These are phyloP conservation scores for Podarcis muralis DNA, from an alignment of 2,113 vertebrate genomes.

Conservation along the genomic window DNA sequence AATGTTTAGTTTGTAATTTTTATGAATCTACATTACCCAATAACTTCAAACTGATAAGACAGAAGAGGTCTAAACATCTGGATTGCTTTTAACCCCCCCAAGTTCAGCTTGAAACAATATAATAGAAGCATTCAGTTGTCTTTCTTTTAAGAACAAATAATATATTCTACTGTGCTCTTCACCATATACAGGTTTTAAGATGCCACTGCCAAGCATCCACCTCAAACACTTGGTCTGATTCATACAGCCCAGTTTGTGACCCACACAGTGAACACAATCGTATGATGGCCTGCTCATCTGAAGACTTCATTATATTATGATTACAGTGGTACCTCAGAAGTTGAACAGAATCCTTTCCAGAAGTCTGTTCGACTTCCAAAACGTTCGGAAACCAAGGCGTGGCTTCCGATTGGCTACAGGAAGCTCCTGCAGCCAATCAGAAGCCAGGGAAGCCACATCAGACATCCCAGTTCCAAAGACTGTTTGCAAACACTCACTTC, in stretches of 20 bases:
- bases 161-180: neutral
- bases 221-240: neutral
- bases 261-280: neutral
- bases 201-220: neutral
- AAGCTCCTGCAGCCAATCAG: no score
- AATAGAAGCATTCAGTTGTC: neutral
- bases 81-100: neutral
- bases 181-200: no score
- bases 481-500: no score
- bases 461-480: no score
- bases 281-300: neutral
- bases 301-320: neutral
- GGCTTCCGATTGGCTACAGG: no score
- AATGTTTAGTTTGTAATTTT: neutral
- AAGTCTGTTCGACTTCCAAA: no score
- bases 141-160: conserved; percentile 33
- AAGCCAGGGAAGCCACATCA: no score
- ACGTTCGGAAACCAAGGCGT: no score
- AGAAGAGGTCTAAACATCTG: neutral
- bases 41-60: neutral
- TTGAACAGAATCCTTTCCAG: no score
- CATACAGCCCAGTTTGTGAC: neutral
- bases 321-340: no score
- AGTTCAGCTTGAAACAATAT: neutral
- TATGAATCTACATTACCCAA: neutral